Evolutionary conservation across 2,113 vertebrate species (phyloP).

Genomic region (Otocyon megalotis): DNA sequence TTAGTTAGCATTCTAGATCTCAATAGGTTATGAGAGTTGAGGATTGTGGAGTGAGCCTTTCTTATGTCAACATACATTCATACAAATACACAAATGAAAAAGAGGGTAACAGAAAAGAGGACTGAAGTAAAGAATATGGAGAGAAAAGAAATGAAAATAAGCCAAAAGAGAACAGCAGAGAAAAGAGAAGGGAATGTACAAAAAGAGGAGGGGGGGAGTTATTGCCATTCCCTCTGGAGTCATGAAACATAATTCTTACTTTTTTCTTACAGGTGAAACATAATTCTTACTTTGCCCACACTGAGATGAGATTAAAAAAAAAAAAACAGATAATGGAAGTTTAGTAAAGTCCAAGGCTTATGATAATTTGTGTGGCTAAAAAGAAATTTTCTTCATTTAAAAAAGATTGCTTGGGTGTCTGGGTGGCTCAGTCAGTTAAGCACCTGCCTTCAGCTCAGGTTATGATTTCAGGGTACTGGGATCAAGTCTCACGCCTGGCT

Average conservation of each 20-base stretch:
- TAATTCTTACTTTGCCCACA: neutral
- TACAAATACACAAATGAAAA: neutral
- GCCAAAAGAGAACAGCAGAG: neutral
- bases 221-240: neutral
- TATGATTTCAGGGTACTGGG: too few species aligned
- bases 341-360: neutral
- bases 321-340: neutral
- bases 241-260: neutral
- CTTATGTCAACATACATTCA: neutral
- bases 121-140: neutral
- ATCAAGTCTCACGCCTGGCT: too few species aligned
- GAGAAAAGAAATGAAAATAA: conserved; percentile 32
- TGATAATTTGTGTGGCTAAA: neutral
- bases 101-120: neutral
- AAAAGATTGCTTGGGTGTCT: neutral
- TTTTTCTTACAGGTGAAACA: neutral
- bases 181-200: neutral
- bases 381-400: neutral
- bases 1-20: neutral
- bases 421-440: too few species aligned
- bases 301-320: neutral
- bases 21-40: neutral
- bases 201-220: neutral
- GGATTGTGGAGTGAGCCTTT: neutral
- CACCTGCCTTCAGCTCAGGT: too few species aligned